Evolutionary conservation across 2,797 vertebrate species (phyloP).

Genomic region (Adelosebastes latens): DNA sequence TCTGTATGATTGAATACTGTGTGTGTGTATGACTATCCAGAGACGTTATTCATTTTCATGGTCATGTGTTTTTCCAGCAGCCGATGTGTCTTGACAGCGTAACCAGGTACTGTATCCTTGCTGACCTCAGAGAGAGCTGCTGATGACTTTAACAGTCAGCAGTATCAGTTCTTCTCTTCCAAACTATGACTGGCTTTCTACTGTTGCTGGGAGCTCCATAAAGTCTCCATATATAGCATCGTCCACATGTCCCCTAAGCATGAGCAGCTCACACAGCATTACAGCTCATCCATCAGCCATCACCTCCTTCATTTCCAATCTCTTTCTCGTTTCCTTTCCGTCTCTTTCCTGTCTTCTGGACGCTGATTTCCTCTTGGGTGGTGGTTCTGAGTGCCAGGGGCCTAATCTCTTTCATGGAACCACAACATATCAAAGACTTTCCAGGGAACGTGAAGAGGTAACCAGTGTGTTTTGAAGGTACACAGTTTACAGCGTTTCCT

Average conservation of each 20-base stretch:
- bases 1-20: conserved; percentile 53
- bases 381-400: conserved; percentile 39
- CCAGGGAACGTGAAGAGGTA: conserved; percentile 53
- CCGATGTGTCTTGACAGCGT: conserved; percentile 52
- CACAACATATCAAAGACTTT: conserved; percentile 68
- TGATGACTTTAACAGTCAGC: conserved; percentile 71
- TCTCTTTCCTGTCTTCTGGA: conserved; percentile 14
- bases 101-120: conserved; percentile 72
- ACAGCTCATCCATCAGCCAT: conserved; percentile 48
- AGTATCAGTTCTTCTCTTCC: conserved; percentile 18
- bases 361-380: conserved; percentile 33
- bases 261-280: neutral
- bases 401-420: conserved; percentile 40
- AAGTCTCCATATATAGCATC: conserved; percentile 8
- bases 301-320: conserved; percentile 17
- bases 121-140: conserved; percentile 59
- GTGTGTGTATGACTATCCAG: conserved; percentile 44
- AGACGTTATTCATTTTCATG: conserved; percentile 66
- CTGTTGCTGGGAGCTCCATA: neutral
- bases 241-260: neutral
- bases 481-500: conserved; percentile 46
- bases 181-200: conserved; percentile 13
- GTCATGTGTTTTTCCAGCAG: conserved; percentile 62
- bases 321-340: neutral
- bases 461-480: conserved; percentile 43